Conservation (phyloP, 2,888 invertebrate species). For the Heterodera filipjevi region DNA sequence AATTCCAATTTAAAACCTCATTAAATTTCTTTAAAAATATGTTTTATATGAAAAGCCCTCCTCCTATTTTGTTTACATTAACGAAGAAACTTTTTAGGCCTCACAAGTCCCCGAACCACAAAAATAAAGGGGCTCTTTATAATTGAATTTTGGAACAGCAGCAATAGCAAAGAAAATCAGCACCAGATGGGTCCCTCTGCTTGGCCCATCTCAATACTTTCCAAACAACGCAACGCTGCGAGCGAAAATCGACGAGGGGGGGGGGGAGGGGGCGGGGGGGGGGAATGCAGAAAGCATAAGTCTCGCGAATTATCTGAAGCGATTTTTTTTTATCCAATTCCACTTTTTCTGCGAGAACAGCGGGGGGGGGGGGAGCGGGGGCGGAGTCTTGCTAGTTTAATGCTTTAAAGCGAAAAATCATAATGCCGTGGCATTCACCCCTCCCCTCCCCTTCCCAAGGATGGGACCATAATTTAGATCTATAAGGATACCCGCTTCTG, state of each 20-base stretch:
- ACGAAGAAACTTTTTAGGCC: neutral
- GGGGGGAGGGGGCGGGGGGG: neutral
- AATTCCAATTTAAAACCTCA: too few species aligned
- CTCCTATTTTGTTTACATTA: too few species aligned
- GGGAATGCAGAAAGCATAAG: neutral
- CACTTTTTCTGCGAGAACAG: too few species aligned
- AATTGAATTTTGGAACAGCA: neutral
- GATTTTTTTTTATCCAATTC: too few species aligned
- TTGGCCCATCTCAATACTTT: neutral
- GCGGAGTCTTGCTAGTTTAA: too few species aligned
- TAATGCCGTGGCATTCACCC: neutral
- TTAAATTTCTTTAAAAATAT: too few species aligned
- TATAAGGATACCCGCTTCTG: too few species aligned
- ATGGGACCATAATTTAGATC: too few species aligned
- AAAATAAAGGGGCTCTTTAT: neutral
- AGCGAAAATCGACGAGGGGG: neutral
- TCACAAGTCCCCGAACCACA: neutral
- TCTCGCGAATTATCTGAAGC: too few species aligned
- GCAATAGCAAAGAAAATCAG: neutral
- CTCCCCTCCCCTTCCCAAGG: too few species aligned
- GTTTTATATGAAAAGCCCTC: too few species aligned
- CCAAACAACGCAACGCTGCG: neutral
- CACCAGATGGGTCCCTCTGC: neutral
- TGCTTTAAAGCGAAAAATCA: conserved; percentile 9
- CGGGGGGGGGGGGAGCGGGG: too few species aligned